phyloP scores from a whole-genome alignment of 2,888 invertebrate genomes.

The Myopa tessellatipennis region DNA sequence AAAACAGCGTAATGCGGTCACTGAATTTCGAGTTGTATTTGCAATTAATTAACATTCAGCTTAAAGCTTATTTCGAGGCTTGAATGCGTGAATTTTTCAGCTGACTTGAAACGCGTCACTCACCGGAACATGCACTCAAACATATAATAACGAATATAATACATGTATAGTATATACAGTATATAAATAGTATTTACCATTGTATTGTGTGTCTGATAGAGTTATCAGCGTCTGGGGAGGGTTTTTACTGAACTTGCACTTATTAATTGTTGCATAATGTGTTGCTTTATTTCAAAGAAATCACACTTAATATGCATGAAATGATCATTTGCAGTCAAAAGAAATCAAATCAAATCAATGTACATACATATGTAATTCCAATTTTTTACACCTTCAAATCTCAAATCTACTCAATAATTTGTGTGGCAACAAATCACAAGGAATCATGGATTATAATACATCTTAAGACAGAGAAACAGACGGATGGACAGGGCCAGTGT shows the following conservation, averaged over 20 bases:
- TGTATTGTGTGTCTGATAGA: too few species aligned
- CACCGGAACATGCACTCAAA: neutral
- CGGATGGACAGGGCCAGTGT: too few species aligned
- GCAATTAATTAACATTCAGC: conserved; percentile 35
- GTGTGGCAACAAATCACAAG: too few species aligned
- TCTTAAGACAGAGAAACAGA: too few species aligned
- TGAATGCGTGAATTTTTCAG: conserved; percentile 13
- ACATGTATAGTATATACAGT: too few species aligned
- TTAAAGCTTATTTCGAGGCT: neutral
- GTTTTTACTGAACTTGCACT: neutral
- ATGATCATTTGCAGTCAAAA: too few species aligned
- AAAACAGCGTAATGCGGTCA: conserved; percentile 27
- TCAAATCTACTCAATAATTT: neutral
- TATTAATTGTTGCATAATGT: neutral
- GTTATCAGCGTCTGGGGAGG: too few species aligned
- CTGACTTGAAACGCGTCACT: neutral
- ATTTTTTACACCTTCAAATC: neutral
- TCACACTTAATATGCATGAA: too few species aligned
- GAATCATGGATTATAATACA: too few species aligned
- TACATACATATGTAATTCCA: too few species aligned
- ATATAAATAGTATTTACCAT: too few species aligned
- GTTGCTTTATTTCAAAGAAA: neutral
- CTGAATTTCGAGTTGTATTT: conserved; percentile 32
- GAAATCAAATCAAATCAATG: too few species aligned
- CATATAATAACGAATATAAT: neutral